Base-by-base conservation (phyloP, 2,797 vertebrate genomes). In the Stomatorhinus walkeri region DNA sequence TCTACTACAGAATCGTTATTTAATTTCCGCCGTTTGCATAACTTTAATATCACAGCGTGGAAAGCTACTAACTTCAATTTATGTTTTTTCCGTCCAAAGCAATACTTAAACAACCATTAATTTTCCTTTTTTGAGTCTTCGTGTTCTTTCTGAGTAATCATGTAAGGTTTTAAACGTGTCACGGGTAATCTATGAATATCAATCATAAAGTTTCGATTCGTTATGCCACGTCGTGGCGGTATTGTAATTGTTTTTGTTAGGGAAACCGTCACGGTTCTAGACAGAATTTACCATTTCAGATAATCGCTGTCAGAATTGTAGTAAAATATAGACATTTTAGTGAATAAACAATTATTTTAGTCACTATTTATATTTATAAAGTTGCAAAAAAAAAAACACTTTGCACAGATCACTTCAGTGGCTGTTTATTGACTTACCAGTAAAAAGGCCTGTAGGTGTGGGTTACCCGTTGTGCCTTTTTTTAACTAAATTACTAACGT, bases 221-320 rank as follows among this genome's bases (percentile, higher is more conserved):
- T 48, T 83, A 83, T 83, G 79, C 79, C 40, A 83, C 79, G n/a
- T 46, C 19, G 79, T 83, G 79, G 79, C 79, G 79, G 40, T 83
- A 28, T 84, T 48, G 46, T 84, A 1, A 84, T 22, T 28, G 22
- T 83, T 46, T 83, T 83, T 46, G 43, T 40, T 83, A 48, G 36
- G 79, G 46, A 83, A 83, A 46, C 79, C 14, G 40, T 46, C 36
- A 22, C n/a, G 19, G 36, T 48, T 48, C 79, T 12, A 83, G n/a
- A 22, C 16, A 43, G 72, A 40, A 79, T n/a, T 79, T 79, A 5
- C 36, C 2, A 79, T 79, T 46, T 79, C 36, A 79, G 72, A 19
- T 79, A 6, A n/a, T 19, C 16, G 6, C 36, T 79, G 40, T 79
- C 7, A 43, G 36, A 32, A 79, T 46, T 79, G 6, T n/a, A n/a